phyloP scores from a whole-genome alignment of 2,888 invertebrate species.

The Phania funesta region DNA sequence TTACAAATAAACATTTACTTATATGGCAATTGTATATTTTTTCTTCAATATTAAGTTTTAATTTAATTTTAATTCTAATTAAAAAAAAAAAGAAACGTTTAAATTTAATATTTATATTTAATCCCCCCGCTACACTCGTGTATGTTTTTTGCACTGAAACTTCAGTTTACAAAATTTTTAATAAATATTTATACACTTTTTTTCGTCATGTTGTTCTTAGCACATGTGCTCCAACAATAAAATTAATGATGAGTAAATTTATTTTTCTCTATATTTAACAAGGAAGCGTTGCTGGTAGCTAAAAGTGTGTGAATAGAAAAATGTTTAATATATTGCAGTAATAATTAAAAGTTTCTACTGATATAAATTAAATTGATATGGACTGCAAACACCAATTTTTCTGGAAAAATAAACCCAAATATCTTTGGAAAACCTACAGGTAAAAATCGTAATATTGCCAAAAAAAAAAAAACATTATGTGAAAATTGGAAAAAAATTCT shows the following conservation, averaged over 20 bases:
- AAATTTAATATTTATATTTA: background rate
- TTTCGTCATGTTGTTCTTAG: background rate
- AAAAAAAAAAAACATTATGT: too few species aligned
- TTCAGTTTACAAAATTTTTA: slow-evolving; percentile 8
- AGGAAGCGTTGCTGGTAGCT: too few species aligned
- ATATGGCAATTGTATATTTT: background rate
- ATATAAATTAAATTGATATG: too few species aligned
- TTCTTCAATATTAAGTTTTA: background rate
- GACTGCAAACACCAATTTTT: too few species aligned
- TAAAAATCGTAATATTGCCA: too few species aligned
- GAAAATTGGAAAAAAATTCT: too few species aligned
- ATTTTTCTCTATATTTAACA: background rate
- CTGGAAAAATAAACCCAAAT: too few species aligned
- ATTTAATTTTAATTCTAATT: slow-evolving; percentile 2
- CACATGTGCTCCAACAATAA: slow-evolving; percentile 6
- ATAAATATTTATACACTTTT: slow-evolving; percentile 9
- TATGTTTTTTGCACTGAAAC: background rate
- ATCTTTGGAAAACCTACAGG: too few species aligned
- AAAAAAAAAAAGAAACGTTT: too few species aligned
- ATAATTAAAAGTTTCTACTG: too few species aligned
- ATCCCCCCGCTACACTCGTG: background rate
- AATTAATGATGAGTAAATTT: slow-evolving; percentile 25
- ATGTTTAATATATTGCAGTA: too few species aligned
- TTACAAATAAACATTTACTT: background rate
- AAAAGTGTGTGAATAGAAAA: too few species aligned